These are phyloP conservation scores for Eumeta japonica DNA, from an alignment of 1,140 invertebrate species.

Conservation along the genomic window DNA sequence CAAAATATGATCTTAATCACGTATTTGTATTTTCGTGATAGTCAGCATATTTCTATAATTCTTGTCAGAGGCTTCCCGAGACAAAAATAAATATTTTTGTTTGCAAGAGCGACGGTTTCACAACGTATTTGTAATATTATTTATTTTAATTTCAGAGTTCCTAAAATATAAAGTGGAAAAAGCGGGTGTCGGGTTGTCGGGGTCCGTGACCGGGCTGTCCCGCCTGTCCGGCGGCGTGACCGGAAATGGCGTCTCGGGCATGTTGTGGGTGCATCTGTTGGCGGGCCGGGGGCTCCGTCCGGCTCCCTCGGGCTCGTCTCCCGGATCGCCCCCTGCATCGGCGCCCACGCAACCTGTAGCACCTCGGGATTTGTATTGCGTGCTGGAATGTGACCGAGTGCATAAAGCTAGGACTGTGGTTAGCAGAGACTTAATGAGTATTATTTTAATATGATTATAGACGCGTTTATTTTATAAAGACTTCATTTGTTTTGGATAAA, in stretches of 20 bases:
- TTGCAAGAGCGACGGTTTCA: too few relatives aligned
- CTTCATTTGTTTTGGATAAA: too few relatives aligned
- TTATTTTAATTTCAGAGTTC: conserved; percentile 65
- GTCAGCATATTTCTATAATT: too few relatives aligned
- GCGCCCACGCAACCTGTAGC: conserved; percentile 58
- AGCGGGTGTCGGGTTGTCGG: conserved; percentile 56
- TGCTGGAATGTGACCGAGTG: conserved; percentile 93
- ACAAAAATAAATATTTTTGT: too few relatives aligned
- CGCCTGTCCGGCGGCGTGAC: conserved; percentile 52
- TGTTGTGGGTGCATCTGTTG: conserved; percentile 87
- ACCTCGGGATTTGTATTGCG: conserved; percentile 90
- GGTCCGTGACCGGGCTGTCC: conserved; percentile 48
- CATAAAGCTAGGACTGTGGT: conserved; percentile 96
- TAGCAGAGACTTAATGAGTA: conserved; percentile 18
- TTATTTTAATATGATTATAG: too few relatives aligned
- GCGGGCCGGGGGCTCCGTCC: conserved; percentile 85
- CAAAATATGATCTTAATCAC: conserved; percentile 3
- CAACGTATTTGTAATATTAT: neutral
- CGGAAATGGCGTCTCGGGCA: conserved; percentile 87
- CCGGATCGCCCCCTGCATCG: conserved; percentile 60
- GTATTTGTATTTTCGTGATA: too few relatives aligned
- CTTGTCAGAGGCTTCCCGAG: too few relatives aligned
- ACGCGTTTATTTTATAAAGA: too few relatives aligned
- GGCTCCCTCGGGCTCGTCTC: conserved; percentile 67
- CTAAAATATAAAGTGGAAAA: conserved; percentile 90